A percentile compares a stretch with the other conserved stretches of the same genome.
Evolutionary conservation across 2,797 vertebrate species (phyloP).

Genomic region (Euphonia xanthogaster): DNA sequence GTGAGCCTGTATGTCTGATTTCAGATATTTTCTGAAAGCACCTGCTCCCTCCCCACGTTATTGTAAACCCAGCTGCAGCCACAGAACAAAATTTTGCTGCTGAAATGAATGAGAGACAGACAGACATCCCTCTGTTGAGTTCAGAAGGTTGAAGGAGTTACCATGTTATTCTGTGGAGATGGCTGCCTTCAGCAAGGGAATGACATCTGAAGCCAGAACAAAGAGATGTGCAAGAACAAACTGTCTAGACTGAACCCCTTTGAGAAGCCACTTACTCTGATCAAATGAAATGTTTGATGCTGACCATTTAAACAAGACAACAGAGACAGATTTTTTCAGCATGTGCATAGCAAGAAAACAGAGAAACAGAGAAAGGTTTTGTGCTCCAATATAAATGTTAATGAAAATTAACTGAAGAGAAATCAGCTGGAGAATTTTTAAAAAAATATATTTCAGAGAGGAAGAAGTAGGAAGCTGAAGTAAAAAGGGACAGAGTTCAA

Average conservation of each 20-base stretch:
- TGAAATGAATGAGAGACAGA: neutral
- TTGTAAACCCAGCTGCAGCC: neutral
- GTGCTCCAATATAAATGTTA: accelerated
- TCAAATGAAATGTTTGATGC: neutral
- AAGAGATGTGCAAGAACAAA: neutral
- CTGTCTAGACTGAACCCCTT: neutral
- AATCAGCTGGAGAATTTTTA: neutral
- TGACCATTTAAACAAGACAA: neutral
- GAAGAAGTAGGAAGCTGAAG: accelerated
- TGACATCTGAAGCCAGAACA: neutral
- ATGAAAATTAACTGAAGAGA: neutral
- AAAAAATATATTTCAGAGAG: neutral
- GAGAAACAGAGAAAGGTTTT: neutral
- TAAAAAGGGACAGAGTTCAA: neutral
- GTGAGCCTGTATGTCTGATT: neutral
- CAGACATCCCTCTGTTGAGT: neutral
- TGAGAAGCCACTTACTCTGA: neutral
- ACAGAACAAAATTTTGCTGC: neutral
- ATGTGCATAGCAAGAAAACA: neutral
- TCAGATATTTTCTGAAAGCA: neutral
- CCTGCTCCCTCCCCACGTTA: neutral
- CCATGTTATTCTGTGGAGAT: accelerated
- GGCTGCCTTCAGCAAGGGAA: neutral
- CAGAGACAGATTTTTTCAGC: neutral
- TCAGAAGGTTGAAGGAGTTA: neutral